A percentile compares a stretch with the other conserved stretches of the same genome.
phyloP scores from a whole-genome alignment of 2,797 vertebrate genomes.

The Microcaecilia unicolor region DNA sequence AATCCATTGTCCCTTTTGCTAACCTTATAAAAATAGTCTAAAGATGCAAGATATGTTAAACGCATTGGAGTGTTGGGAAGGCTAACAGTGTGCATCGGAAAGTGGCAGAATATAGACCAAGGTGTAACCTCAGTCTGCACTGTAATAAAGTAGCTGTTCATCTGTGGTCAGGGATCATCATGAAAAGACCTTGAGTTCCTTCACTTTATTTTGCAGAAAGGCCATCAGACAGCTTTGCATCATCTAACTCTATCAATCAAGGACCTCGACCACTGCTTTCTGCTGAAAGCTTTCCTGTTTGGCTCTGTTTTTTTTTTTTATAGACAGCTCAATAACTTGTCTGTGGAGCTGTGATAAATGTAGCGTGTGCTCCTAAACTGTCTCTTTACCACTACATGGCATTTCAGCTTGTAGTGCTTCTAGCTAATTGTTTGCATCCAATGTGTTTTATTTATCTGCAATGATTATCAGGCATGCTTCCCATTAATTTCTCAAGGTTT shows the following conservation, averaged over 20 bases:
- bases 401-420: slow-evolving; percentile 38
- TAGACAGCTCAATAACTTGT: slow-evolving; percentile 73
- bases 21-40: slow-evolving; percentile 8
- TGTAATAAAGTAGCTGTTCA: slow-evolving; percentile 61
- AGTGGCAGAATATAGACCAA: slow-evolving; percentile 43
- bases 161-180: slow-evolving; percentile 61
- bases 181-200: slow-evolving; percentile 60
- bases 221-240: slow-evolving; percentile 56
- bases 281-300: slow-evolving; percentile 66
- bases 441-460: slow-evolving; percentile 40
- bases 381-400: slow-evolving; percentile 50
- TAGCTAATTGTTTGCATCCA: slow-evolving; percentile 42
- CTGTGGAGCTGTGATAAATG: slow-evolving; percentile 62
- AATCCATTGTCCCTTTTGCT: slow-evolving; percentile 1
- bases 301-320: slow-evolving; percentile 59
- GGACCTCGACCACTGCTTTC: slow-evolving; percentile 44
- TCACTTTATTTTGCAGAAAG: slow-evolving; percentile 57
- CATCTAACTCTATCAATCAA: slow-evolving; percentile 67
- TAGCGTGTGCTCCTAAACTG: slow-evolving; percentile 45
- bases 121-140: slow-evolving; percentile 43
- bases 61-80: slow-evolving; percentile 26
- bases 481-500: too few relatives aligned
- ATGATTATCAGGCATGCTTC: too few relatives aligned
- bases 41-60: slow-evolving; percentile 33
- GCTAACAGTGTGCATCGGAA: slow-evolving; percentile 38